Conservation (phyloP, 2,113 vertebrate genomes). For the Austrofundulus limnaeus region DNA sequence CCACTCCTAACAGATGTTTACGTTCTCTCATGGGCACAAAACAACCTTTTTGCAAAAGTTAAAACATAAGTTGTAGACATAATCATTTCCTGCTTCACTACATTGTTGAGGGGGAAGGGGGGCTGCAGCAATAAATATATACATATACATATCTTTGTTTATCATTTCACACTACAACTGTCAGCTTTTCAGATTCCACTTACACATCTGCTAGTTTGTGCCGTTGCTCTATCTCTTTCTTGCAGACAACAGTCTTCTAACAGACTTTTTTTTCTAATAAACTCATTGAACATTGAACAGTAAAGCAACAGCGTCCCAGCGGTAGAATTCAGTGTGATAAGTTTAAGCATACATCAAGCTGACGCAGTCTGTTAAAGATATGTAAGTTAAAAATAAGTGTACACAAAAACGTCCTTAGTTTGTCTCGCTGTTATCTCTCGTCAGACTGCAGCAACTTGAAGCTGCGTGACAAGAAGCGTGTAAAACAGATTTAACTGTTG, state of each 20-base stretch:
- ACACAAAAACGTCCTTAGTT: background rate
- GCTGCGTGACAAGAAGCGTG: background rate
- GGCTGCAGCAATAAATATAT: background rate
- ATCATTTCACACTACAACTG: background rate
- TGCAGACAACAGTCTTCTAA: slow-evolving; percentile 52
- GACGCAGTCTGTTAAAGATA: too few relatives aligned
- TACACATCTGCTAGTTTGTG: slow-evolving; percentile 5
- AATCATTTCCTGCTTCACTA: background rate
- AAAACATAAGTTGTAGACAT: background rate
- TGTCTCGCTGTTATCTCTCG: slow-evolving; percentile 18
- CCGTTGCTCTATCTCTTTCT: slow-evolving; percentile 48
- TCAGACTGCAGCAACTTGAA: background rate
- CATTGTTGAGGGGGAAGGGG: background rate
- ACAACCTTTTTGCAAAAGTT: slow-evolving; percentile 16
- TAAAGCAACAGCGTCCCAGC: background rate
- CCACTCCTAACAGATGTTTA: slow-evolving; percentile 19
- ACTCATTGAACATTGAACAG: background rate
- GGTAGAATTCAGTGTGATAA: background rate
- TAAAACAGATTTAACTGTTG: slow-evolving; percentile 4
- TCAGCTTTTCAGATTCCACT: background rate
- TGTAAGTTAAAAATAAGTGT: background rate
- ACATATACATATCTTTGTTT: background rate
- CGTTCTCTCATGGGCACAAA: slow-evolving; percentile 12
- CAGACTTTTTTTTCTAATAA: slow-evolving; percentile 18
- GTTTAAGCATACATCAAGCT: background rate